A percentile compares a stretch with the other conserved stretches of the same genome.
Conservation (phyloP, 2,888 invertebrate genomes). For the Prosapia bicincta region DNA sequence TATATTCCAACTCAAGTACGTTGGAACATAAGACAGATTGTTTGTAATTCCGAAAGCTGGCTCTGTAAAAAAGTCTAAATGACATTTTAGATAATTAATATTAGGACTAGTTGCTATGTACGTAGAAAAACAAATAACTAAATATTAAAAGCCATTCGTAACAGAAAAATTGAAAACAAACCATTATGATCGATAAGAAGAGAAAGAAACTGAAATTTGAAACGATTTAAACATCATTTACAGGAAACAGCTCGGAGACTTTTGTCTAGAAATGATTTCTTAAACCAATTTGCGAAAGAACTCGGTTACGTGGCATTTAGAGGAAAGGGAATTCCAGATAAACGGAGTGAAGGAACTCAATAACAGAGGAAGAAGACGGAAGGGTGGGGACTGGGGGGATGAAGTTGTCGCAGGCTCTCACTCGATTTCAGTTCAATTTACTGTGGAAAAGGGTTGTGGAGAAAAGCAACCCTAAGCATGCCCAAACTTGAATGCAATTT, state of each 20-base stretch:
- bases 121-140: too few species aligned
- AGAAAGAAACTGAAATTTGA: too few species aligned
- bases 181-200: too few species aligned
- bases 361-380: constrained; percentile 3
- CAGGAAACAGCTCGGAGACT: not conserved
- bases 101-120: too few species aligned
- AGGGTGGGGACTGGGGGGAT: not conserved
- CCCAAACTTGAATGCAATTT: not conserved
- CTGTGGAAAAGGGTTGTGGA: not conserved
- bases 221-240: not conserved
- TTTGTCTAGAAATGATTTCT: not conserved
- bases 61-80: too few species aligned
- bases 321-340: constrained; percentile 11
- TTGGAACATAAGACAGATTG: too few species aligned
- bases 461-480: not conserved
- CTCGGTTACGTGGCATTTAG: not conserved
- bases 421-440: constrained; percentile 2
- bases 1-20: too few species aligned
- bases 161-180: too few species aligned
- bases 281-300: not conserved
- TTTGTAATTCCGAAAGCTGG: too few species aligned
- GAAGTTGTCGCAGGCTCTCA: not conserved
- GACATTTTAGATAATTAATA: too few species aligned
- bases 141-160: too few species aligned
- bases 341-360: constrained; percentile 9